Conservation (phyloP, 53 echinoderm and acorn worm genomes). For the Apostichopus leukothele region DNA sequence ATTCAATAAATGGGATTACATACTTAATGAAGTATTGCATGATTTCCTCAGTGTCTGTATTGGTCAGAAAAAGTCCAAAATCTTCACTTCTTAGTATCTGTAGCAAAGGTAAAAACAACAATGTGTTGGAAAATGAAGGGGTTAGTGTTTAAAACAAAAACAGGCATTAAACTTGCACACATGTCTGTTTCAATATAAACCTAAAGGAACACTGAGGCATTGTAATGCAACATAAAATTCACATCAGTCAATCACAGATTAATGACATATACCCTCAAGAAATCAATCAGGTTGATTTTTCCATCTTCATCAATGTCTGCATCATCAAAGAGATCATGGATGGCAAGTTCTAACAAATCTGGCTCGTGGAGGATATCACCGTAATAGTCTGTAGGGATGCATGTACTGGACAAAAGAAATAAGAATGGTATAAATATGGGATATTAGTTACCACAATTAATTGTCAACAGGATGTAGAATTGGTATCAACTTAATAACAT, state of each 20-base stretch:
- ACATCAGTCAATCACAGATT: too few relatives aligned
- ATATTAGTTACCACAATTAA: not conserved
- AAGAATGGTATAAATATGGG: not conserved
- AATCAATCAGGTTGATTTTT: slow-evolving; percentile 71
- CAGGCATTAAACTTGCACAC: not conserved
- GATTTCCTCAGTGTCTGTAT: slow-evolving; percentile 69
- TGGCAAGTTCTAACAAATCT: slow-evolving; percentile 68
- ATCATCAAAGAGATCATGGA: slow-evolving; percentile 69
- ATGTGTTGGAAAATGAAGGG: too few relatives aligned
- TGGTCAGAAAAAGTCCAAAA: slow-evolving; percentile 76
- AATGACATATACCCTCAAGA: slow-evolving; percentile 61
- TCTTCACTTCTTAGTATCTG: slow-evolving; percentile 75
- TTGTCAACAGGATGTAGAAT: too few relatives aligned
- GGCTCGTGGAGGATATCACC: slow-evolving; percentile 64
- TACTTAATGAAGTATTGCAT: slow-evolving; percentile 74
- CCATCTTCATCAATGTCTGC: slow-evolving; percentile 82
- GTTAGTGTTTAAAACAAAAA: not conserved
- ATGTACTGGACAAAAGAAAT: slow-evolving; percentile 31
- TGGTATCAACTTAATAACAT: too few relatives aligned
- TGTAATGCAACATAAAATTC: too few relatives aligned
- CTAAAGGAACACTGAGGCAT: too few relatives aligned
- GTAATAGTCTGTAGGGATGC: slow-evolving; percentile 66
- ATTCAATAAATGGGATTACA: not conserved
- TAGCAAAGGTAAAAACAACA: not conserved
- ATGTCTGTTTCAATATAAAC: not conserved